These are phyloP conservation scores for Terrapene triunguis DNA, from an alignment of 2,113 vertebrate species.

Conservation along the genomic window DNA sequence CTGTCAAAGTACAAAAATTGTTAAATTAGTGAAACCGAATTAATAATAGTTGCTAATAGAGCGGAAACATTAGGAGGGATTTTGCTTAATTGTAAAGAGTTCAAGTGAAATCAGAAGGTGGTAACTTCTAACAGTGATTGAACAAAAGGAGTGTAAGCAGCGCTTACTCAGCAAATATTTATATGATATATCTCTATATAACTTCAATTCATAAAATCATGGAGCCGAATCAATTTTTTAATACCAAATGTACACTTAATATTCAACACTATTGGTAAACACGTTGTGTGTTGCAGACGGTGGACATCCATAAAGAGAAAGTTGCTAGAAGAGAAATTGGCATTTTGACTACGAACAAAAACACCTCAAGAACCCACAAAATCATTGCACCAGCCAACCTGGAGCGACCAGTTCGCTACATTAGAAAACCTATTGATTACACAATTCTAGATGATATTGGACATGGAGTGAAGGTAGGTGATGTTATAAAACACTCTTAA, in stretches of 20 bases:
- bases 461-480: constrained; percentile 97
- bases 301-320: constrained; percentile 99
- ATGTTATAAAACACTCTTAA: constrained; percentile 65
- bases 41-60: background rate
- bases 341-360: constrained; percentile 99
- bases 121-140: background rate
- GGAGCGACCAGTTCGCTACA: constrained; percentile 98
- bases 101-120: background rate
- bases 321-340: constrained; percentile 99
- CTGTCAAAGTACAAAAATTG: background rate
- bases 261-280: constrained; percentile 70
- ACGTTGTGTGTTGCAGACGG: constrained; percentile 88
- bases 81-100: background rate
- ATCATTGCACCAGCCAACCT: constrained; percentile 98
- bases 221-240: constrained; percentile 8
- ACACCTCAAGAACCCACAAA: constrained; percentile 99
- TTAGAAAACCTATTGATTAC: constrained; percentile 98
- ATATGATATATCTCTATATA: constrained; percentile 27
- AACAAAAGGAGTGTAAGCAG: background rate
- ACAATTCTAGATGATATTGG: constrained; percentile 98
- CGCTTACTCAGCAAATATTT: background rate
- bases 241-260: constrained; percentile 68
- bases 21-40: background rate
- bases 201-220: background rate
- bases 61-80: background rate